Evolutionary conservation across 1,140 invertebrate genomes (phyloP), one percentile per base, ranked within the genome.

Genomic region (Cherax quadricarinatus): DNA sequence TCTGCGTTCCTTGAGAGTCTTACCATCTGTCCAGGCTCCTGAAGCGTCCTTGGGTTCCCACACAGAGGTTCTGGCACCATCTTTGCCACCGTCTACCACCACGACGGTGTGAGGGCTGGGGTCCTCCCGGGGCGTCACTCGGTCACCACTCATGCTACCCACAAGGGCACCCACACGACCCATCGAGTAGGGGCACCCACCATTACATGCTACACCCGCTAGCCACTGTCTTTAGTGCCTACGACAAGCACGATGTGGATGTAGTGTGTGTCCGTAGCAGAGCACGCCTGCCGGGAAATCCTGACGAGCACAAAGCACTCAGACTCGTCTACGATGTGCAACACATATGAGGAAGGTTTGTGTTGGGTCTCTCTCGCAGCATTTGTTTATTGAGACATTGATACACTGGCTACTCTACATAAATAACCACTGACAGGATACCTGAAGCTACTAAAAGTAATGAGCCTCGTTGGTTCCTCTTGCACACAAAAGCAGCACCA

Each of bases 101-200:
- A 93, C 93, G 57, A 90, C 92, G 73, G 92, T 92, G 86, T 91
- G 93, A 49, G 92, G 92, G 73, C 92, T 92, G 70, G 93, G 89
- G 91, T 93, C 92, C 83, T 94, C 93, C 81, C 93, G 93, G 41
- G 93, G 93, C 21, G 93, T 94, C 75, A 94, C 93, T 86, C 92
- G 62, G 87, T 94, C 93, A 62, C 93, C 93, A 92, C 93, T 94
- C 93, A 94, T 94, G 92, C 93, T 94, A 78, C 79, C 93, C 75
- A 94, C 93, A 78, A 94, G 80, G 73, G 89, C 91, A 88, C 93
- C 93, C 60, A 94, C 93, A 87, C 93, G 93, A 94, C 89, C 93
- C 93, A 94, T 94, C 86, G 89, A 93, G 93, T 84, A 92, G 93
- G 83, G 51, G 85, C 89, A 79, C 85, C 89, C 60, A 88, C 86